These are phyloP conservation scores for Nasonia longicornis DNA, from an alignment of 1,140 invertebrate genomes.

Conservation along the genomic window DNA sequence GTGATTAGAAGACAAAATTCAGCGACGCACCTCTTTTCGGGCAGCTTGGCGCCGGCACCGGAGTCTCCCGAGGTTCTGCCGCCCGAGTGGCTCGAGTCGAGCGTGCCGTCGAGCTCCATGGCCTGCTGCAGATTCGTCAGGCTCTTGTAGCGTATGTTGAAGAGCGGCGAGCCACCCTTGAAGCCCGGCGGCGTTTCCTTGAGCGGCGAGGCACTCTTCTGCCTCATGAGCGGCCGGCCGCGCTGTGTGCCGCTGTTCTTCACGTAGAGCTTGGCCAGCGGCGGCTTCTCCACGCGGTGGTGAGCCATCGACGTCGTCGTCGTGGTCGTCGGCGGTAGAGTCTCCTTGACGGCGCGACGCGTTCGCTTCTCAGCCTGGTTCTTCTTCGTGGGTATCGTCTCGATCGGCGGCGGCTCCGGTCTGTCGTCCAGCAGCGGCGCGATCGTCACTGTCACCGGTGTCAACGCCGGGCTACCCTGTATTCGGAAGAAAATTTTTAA, in stretches of 20 bases:
- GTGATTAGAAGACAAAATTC: neutral
- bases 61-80: slow-evolving; percentile 87
- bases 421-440: slow-evolving; percentile 72
- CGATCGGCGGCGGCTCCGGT: slow-evolving; percentile 89
- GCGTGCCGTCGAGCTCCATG: slow-evolving; percentile 83
- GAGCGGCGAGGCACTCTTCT: slow-evolving; percentile 80
- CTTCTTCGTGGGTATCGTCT: slow-evolving; percentile 90
- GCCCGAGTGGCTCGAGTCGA: slow-evolving; percentile 89
- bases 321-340: neutral
- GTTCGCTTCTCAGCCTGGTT: slow-evolving; percentile 79
- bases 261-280: slow-evolving; percentile 80
- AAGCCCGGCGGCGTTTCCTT: slow-evolving; percentile 79
- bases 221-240: slow-evolving; percentile 75
- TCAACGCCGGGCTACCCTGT: slow-evolving; percentile 44
- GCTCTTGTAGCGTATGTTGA: slow-evolving; percentile 87
- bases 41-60: slow-evolving; percentile 80
- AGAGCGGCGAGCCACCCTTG: slow-evolving; percentile 82
- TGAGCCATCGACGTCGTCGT: neutral
- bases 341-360: slow-evolving; percentile 69
- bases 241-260: slow-evolving; percentile 80
- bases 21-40: slow-evolving; percentile 77
- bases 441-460: slow-evolving; percentile 62
- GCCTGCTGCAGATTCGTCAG: slow-evolving; percentile 82
- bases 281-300: slow-evolving; percentile 64
- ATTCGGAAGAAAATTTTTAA: neutral